Percentiles rank a stretch among this genome's conserved stretches.
Evolutionary conservation across 2,797 vertebrate genomes (phyloP).

Genomic region (Urocyon cinereoargenteus): DNA sequence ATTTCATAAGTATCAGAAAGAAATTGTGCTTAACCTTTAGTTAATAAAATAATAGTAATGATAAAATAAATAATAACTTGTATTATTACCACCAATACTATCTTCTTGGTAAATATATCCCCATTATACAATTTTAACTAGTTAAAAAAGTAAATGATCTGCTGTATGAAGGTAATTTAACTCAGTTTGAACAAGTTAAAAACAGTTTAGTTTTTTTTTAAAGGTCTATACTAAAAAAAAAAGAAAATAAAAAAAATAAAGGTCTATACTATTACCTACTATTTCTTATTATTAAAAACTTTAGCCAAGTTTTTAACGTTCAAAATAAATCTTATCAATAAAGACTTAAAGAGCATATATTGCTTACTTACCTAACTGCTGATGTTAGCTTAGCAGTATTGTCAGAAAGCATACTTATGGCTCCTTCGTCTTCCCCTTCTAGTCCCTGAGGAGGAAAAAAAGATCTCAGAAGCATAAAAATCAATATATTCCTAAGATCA

Average conservation of each 20-base stretch:
- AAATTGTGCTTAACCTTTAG: not conserved
- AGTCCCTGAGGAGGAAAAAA: conserved; percentile 88
- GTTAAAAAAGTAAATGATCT: conserved; percentile 52
- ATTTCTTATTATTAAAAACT: conserved; percentile 25
- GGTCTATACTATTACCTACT: not conserved
- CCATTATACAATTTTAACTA: conserved; percentile 28
- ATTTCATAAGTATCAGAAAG: conserved; percentile 43
- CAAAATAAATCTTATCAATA: conserved; percentile 21
- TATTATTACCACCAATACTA: not conserved
- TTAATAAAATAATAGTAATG: conserved; percentile 26
- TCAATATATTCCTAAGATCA: conserved; percentile 37
- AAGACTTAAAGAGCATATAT: not conserved
- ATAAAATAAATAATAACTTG: conserved; percentile 42
- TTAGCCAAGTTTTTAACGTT: not conserved
- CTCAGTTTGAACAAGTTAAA: conserved; percentile 19
- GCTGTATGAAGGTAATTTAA: not conserved
- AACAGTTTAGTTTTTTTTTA: conserved; percentile 60
- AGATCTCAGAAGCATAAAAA: conserved; percentile 51
- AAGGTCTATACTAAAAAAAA: not conserved
- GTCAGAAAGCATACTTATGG: conserved; percentile 99
- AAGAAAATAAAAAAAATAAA: no score
- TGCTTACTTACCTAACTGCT: conserved; percentile 93
- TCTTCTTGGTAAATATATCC: conserved; percentile 44
- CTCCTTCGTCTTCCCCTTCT: conserved; percentile 98
- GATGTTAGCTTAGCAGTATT: conserved; percentile 99